Evolutionary conservation across 1,140 invertebrate species (phyloP).

Genomic region (Drosophila littoralis): DNA sequence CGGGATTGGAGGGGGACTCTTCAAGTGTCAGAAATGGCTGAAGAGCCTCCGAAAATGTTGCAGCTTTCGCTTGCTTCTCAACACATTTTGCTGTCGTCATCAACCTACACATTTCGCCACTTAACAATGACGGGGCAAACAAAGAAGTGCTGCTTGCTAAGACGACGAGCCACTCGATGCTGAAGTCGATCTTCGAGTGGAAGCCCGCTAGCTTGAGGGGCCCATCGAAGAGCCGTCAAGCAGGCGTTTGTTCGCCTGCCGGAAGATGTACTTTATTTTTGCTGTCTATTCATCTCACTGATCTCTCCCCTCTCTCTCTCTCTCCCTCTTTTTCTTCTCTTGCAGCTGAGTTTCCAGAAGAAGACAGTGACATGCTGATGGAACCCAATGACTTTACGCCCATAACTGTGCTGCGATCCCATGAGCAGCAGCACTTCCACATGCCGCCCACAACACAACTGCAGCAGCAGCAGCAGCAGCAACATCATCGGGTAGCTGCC

Average conservation of each 20-base stretch:
- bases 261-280: neutral
- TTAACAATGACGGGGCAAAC: slow-evolving; percentile 1
- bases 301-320: slow-evolving; percentile 21
- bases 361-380: slow-evolving; percentile 83
- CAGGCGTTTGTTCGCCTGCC: slow-evolving; percentile 1
- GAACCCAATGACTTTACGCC: slow-evolving; percentile 80
- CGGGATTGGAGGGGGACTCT: neutral
- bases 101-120: slow-evolving; percentile 33
- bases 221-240: slow-evolving; percentile 1
- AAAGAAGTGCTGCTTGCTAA: slow-evolving; percentile 5
- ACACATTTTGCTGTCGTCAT: slow-evolving; percentile 5
- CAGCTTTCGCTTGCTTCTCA: slow-evolving; percentile 38
- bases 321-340: slow-evolving; percentile 27
- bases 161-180: slow-evolving; percentile 15
- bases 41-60: slow-evolving; percentile 14
- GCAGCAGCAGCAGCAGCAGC: slow-evolving; percentile 35
- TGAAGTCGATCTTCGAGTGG: slow-evolving; percentile 7
- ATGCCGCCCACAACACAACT: slow-evolving; percentile 73
- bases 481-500: slow-evolving; percentile 18
- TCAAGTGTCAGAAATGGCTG: neutral
- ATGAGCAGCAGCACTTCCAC: slow-evolving; percentile 74
- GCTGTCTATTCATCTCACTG: neutral
- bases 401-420: slow-evolving; percentile 74
- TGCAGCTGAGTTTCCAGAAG: slow-evolving; percentile 79
- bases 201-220: slow-evolving; percentile 5